A percentile compares a stretch with the other conserved stretches of the same genome.
phyloP scores from a whole-genome alignment of 2,888 invertebrate genomes.

The Hyalella azteca region DNA sequence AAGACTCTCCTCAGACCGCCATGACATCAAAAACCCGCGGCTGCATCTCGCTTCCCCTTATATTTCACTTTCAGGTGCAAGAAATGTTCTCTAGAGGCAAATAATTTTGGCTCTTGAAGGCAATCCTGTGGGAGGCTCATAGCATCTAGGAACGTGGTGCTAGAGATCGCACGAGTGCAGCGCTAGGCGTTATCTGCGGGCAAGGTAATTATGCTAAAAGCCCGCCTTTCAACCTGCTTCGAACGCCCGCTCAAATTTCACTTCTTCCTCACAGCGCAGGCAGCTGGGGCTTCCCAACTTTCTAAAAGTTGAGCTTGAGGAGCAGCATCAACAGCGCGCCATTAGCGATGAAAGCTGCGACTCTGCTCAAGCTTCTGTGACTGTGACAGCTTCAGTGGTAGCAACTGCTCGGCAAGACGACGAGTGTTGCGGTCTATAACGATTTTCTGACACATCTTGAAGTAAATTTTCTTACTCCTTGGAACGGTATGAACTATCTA shows the following conservation, averaged over 20 bases:
- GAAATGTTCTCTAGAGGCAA: conserved; percentile 19
- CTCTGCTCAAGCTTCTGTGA: background rate
- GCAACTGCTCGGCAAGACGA: background rate
- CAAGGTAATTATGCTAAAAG: conserved; percentile 34
- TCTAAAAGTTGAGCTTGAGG: conserved; percentile 22
- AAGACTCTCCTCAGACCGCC: background rate
- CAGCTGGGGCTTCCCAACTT: conserved; percentile 19
- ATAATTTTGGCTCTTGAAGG: conserved; percentile 27
- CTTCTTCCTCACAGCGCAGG: conserved; percentile 6
- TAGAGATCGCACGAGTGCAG: background rate
- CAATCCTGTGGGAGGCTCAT: conserved; percentile 25
- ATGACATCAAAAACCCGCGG: background rate
- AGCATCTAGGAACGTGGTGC: background rate
- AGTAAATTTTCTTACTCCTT: background rate
- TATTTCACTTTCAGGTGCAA: conserved; percentile 31
- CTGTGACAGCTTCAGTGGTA: conserved; percentile 15
- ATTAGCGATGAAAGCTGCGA: conserved; percentile 31
- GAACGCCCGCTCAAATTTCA: conserved; percentile 33
- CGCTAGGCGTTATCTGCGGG: conserved; percentile 33
- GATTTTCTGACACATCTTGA: background rate
- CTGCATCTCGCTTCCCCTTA: conserved; percentile 16
- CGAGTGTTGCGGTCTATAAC: background rate
- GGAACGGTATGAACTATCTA: background rate
- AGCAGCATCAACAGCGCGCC: conserved; percentile 19
- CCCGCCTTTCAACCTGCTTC: conserved; percentile 32